Evolutionary conservation across 2,797 vertebrate genomes (phyloP).

Genomic region (Leptatherina wallacei): DNA sequence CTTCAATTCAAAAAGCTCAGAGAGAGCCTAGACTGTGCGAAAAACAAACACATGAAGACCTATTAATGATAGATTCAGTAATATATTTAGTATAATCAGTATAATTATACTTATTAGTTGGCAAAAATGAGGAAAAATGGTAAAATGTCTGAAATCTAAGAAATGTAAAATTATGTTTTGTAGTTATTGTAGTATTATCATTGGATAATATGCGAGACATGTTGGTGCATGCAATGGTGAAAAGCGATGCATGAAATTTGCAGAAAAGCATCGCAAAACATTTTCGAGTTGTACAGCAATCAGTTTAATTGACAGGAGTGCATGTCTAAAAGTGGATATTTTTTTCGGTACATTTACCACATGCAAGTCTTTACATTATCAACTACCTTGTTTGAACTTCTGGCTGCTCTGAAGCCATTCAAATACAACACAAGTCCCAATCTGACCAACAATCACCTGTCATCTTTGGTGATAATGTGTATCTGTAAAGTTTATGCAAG

Average conservation of each 20-base stretch:
- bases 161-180: neutral
- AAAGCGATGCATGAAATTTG: neutral
- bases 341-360: no score
- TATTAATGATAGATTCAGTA: neutral
- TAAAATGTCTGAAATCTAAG: no score
- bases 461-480: constrained; percentile 3
- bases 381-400: neutral
- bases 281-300: neutral
- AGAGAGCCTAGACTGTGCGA: neutral
- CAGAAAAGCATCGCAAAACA: neutral
- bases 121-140: neutral
- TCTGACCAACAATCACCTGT: constrained; percentile 1
- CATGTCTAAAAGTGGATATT: neutral
- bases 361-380: no score
- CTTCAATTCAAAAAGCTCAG: neutral
- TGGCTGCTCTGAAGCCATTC: neutral
- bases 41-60: neutral
- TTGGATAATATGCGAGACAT: neutral
- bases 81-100: neutral
- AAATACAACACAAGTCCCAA: neutral
- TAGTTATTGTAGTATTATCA: no score
- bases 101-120: neutral
- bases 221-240: neutral
- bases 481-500: constrained; percentile 11
- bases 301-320: neutral